Base-by-base conservation (phyloP, 2,888 invertebrate species). In the Scaptomyza reducta region DNA sequence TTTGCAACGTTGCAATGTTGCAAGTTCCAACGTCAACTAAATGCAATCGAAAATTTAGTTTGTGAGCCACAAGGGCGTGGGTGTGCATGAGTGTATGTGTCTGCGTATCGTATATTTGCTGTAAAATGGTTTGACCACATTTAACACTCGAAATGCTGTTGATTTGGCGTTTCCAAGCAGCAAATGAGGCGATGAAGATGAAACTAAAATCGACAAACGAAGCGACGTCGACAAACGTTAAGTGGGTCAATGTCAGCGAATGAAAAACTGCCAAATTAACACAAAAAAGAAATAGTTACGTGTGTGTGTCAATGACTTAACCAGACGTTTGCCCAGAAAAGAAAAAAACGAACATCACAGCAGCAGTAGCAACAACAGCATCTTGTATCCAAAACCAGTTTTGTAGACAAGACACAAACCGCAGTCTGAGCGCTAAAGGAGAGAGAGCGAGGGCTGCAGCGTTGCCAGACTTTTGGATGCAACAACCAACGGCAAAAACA, bases 231-330 rank as follows among this genome's bases (percentile, higher is more conserved):
- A 71, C 70, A 73, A 76, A 63, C 68, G 49, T 27, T 65, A 89
- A 77, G 67, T 89, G 86, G 88, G 90, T 89, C 88, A 89, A 89
- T 90, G 88, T 89, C 89, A 90, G 79, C 82, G 66, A 64, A 75
- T 87, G 68, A 87, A 87, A 81, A 87, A 74, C 82, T 71, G 80
- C 86, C 82, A 82, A 82, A 87, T 82, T 82, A 82, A 87, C 86
- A 79, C 65, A 69, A 57, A 65, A 65, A 49, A 57, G 27, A 10
- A n/a, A 27, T 13, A 31, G 4, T 25, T 14, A 22, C 22, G 18
- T 33, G 41, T 42, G 29, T 54, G 14, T 44, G 63, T 22, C 42
- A 38, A 33, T 60, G 59, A 59, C 57, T 74, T 75, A 72, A 70
- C 41, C 46, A 63, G 64, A 75, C 33, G 45, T 35, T 38, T 51